Conservation (phyloP, 2,113 vertebrate species). For the Hystrix brachyura region DNA sequence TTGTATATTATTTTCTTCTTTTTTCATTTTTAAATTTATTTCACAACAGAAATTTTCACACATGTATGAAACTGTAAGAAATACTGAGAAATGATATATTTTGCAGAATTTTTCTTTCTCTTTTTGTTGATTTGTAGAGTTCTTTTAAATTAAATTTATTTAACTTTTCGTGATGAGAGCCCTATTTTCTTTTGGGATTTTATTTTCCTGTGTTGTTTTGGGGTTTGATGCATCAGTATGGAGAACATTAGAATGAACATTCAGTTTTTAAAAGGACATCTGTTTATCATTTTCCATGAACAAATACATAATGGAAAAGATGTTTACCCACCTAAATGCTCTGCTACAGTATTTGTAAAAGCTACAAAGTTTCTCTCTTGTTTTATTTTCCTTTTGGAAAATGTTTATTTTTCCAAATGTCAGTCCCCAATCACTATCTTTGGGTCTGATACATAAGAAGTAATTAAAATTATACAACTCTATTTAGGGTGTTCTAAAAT, state of each 20-base stretch:
- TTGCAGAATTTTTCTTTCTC: not conserved
- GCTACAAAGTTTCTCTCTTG: not conserved
- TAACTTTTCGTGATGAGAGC: not conserved
- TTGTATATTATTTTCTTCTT: not conserved
- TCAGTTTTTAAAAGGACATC: conserved; percentile 52
- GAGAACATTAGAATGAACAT: not conserved
- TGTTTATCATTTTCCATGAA: not conserved
- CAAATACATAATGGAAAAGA: not conserved
- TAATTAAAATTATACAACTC: conserved; percentile 62
- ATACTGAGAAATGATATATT: not conserved
- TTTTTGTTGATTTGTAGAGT: not conserved
- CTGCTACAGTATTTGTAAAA: not conserved
- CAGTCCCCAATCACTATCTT: conserved; percentile 37
- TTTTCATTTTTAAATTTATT: not conserved
- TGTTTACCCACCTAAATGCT: not conserved
- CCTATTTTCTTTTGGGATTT: conserved; percentile 34
- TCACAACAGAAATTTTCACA: not conserved
- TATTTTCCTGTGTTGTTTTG: conserved; percentile 44
- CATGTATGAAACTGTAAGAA: not conserved
- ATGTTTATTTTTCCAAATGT: conserved; percentile 55
- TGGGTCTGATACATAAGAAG: not conserved
- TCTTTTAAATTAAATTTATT: not conserved
- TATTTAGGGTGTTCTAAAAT: conserved; percentile 66
- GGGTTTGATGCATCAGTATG: not conserved
- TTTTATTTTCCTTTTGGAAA: conserved; percentile 10